phyloP scores from a whole-genome alignment of 2,113 vertebrate species.

The Apaloderma vittatum region DNA sequence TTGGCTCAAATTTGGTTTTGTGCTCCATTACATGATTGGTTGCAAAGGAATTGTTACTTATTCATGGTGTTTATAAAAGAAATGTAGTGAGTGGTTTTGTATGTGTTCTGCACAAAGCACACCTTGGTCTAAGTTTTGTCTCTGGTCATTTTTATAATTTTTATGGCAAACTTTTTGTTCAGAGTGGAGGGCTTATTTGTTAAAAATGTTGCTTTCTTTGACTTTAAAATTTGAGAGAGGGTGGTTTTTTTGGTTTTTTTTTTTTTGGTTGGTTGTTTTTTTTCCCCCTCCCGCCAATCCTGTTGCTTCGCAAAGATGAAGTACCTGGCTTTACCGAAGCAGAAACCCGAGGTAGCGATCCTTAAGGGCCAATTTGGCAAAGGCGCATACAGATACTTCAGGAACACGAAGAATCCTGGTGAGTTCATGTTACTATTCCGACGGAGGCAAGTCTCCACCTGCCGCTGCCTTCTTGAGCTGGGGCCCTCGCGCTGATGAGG shows the following conservation, averaged over 20 bases:
- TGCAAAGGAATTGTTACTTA: background rate
- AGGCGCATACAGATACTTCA: background rate
- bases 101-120: background rate
- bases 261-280: accelerated
- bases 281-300: accelerated
- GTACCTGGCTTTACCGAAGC: background rate
- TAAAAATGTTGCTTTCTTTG: background rate
- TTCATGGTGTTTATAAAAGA: background rate
- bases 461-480: accelerated
- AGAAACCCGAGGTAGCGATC: background rate
- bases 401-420: background rate
- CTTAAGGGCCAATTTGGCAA: background rate
- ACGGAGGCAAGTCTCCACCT: background rate
- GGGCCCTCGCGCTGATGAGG: background rate
- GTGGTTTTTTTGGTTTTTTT: background rate
- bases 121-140: background rate
- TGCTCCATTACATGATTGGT: background rate
- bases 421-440: conserved; percentile 6
- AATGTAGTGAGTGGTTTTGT: background rate
- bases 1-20: background rate
- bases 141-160: background rate
- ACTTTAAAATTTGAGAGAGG: background rate
- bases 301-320: background rate
- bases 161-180: background rate
- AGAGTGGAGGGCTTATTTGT: background rate